Conservation (phyloP, 2,888 invertebrate species). For the Pollenia amentaria region DNA sequence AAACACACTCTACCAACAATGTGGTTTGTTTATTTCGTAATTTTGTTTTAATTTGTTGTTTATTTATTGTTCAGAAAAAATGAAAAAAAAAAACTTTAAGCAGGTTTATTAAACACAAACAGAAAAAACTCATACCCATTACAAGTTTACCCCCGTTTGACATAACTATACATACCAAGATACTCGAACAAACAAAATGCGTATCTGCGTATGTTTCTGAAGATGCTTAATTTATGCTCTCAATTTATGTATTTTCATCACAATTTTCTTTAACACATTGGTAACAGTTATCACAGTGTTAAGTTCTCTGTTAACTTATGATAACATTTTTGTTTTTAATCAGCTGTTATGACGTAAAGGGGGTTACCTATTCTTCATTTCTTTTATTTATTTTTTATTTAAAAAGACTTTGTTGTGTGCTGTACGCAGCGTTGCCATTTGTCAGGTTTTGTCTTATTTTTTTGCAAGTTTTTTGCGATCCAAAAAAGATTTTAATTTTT, state of each 20-base stretch:
- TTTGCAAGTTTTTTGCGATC: too few species aligned
- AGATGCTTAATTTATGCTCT: not conserved
- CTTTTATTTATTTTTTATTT: slow-evolving; percentile 32
- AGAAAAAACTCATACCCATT: slow-evolving; percentile 22
- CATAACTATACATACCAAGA: slow-evolving; percentile 47
- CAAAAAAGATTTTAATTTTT: too few species aligned
- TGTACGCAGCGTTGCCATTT: too few species aligned
- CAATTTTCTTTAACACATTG: too few species aligned
- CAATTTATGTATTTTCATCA: too few species aligned
- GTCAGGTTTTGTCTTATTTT: too few species aligned
- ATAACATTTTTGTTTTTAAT: slow-evolving; percentile 28
- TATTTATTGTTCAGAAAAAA: not conserved
- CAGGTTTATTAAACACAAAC: slow-evolving; percentile 37
- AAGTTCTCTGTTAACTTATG: not conserved
- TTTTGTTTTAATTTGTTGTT: slow-evolving; percentile 1
- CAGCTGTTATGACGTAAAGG: slow-evolving; percentile 59
- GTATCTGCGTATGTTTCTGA: not conserved
- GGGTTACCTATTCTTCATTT: not conserved
- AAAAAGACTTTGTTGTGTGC: slow-evolving; percentile 10
- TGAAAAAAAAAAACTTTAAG: slow-evolving; percentile 1
- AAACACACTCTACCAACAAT: not conserved
- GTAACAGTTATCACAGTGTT: too few species aligned
- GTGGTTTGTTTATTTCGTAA: slow-evolving; percentile 22
- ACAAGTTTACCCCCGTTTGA: slow-evolving; percentile 16
- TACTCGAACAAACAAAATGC: slow-evolving; percentile 27